Percentiles rank a stretch among this genome's conserved stretches.
Evolutionary conservation across 2,797 vertebrate genomes (phyloP).

Genomic region (Pseudotriccus pelzelni): DNA sequence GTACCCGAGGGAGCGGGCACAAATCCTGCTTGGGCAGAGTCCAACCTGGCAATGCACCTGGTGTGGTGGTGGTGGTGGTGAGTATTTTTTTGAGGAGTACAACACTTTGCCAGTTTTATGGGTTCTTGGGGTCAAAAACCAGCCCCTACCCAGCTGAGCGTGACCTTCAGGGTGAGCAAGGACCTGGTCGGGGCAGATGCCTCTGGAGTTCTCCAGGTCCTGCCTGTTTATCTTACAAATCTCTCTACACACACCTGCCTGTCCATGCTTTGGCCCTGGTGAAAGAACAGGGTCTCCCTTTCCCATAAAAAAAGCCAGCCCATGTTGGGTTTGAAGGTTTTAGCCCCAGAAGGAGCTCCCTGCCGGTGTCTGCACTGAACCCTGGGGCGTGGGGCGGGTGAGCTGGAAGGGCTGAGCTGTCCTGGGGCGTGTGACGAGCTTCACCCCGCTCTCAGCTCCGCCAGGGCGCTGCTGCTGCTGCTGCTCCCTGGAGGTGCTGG

Average conservation of each 20-base stretch:
- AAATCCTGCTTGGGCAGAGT: background rate
- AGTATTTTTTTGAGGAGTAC: background rate
- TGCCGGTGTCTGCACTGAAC: background rate
- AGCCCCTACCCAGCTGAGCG: background rate
- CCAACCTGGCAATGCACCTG: background rate
- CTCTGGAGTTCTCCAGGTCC: background rate
- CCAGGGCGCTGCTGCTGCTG: background rate
- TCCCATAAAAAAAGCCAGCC: rapidly evolving
- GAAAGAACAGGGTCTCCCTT: background rate
- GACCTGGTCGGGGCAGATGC: rapidly evolving
- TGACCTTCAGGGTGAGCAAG: background rate
- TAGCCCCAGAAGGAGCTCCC: rapidly evolving
- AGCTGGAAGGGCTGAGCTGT: background rate
- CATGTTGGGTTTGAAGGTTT: background rate
- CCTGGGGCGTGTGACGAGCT: background rate
- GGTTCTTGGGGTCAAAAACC: background rate
- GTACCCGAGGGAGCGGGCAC: background rate
- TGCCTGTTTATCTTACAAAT: rapidly evolving
- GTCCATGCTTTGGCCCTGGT: background rate
- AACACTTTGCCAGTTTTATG: background rate
- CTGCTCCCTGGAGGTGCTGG: background rate
- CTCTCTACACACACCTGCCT: rapidly evolving
- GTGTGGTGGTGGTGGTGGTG: rapidly evolving
- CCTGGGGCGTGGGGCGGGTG: background rate
- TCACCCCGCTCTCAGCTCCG: rapidly evolving